Percentiles rank a stretch among this genome's conserved stretches.
Evolutionary conservation across 2,888 invertebrate genomes (phyloP).

Genomic region (Luperina nickerlii): DNA sequence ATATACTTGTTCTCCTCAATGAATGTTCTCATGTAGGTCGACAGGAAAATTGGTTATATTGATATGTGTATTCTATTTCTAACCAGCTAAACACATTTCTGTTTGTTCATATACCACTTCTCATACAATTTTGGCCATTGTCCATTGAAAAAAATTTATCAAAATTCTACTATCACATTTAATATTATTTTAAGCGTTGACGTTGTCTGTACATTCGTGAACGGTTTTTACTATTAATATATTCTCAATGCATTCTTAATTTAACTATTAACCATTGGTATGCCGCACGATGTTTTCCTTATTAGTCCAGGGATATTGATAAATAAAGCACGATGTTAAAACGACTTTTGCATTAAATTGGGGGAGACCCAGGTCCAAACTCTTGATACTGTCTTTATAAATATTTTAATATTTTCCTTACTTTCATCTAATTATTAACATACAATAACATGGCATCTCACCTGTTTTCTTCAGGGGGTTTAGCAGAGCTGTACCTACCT

Average conservation of each 20-base stretch:
- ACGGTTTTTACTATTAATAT: background rate
- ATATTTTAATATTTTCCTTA: slow-evolving; percentile 18
- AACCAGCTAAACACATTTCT: background rate
- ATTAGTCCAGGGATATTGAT: slow-evolving; percentile 21
- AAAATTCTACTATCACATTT: background rate
- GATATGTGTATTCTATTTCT: background rate
- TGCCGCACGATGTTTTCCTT: slow-evolving; percentile 26
- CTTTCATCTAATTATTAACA: background rate
- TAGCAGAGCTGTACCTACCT: background rate
- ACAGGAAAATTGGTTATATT: background rate
- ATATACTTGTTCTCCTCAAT: background rate
- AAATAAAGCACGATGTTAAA: background rate
- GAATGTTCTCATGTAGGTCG: background rate
- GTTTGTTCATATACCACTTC: background rate
- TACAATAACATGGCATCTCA: background rate
- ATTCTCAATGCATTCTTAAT: slow-evolving; percentile 2
- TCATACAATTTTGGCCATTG: background rate
- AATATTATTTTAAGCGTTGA: too few species aligned
- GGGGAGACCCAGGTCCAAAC: background rate
- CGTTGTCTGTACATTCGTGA: background rate
- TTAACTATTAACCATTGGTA: background rate
- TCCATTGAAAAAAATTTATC: background rate
- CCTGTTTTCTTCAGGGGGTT: too few species aligned
- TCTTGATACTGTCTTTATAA: background rate
- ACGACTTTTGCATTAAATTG: background rate